A percentile compares a stretch with the other conserved stretches of the same genome.
phyloP scores from a whole-genome alignment of 2,113 vertebrate species.

The Galbula dea region DNA sequence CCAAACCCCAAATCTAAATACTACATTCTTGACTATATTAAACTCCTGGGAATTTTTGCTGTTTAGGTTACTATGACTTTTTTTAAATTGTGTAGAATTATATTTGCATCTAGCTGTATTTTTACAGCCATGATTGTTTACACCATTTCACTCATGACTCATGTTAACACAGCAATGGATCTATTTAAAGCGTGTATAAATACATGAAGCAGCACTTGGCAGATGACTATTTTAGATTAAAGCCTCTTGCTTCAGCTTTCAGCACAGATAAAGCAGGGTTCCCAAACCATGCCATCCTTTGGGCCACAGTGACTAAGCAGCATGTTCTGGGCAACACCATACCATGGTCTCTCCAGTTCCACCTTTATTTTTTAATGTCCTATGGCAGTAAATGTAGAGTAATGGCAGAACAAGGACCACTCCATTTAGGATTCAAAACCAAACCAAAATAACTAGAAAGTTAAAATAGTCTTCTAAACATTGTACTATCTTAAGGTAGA shows the following conservation, averaged over 20 bases:
- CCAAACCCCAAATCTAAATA: neutral
- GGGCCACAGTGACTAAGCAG: neutral
- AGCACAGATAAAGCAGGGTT: accelerated
- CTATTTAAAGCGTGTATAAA: slow-evolving; percentile 11
- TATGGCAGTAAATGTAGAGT: neutral
- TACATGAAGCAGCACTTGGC: neutral
- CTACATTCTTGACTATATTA: neutral
- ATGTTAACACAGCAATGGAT: neutral
- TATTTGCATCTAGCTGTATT: neutral
- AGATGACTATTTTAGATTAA: neutral
- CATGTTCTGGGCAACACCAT: neutral
- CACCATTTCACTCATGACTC: neutral
- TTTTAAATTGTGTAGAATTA: neutral
- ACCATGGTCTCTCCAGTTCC: neutral
- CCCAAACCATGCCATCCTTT: neutral
- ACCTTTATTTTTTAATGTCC: neutral
- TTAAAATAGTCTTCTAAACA: neutral
- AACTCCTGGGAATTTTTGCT: neutral
- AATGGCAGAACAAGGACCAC: neutral
- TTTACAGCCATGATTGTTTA: neutral
- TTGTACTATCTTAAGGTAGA: neutral
- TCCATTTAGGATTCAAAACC: neutral
- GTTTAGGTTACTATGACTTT: neutral
- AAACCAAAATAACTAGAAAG: neutral
- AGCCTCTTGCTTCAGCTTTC: neutral